Evolutionary conservation across 2,888 invertebrate species (phyloP).

Genomic region (Loripinus fragilis): DNA sequence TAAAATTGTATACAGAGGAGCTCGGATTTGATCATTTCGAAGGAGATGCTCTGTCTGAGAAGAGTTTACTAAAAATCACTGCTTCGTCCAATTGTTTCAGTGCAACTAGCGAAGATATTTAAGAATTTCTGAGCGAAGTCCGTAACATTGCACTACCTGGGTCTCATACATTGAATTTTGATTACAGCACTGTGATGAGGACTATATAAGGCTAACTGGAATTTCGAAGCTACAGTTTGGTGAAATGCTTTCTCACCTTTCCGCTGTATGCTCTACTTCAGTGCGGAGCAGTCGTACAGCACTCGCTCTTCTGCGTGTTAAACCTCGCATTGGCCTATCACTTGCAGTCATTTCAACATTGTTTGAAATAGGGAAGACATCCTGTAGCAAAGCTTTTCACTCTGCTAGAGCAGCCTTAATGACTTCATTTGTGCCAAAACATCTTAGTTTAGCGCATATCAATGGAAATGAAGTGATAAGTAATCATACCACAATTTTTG

Average conservation of each 20-base stretch:
- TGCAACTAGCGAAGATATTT: conserved; percentile 10
- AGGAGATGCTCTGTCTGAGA: conserved; percentile 14
- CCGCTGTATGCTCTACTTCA: conserved; percentile 32
- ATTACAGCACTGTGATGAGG: conserved; percentile 20
- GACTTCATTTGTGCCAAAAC: conserved; percentile 35
- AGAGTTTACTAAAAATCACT: conserved; percentile 15
- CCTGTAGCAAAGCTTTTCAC: conserved; percentile 38
- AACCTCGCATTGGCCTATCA: conserved; percentile 43
- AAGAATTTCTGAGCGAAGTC: neutral
- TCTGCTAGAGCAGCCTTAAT: conserved; percentile 40
- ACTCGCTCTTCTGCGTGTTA: conserved; percentile 45
- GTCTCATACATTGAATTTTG: conserved; percentile 32
- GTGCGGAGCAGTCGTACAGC: conserved; percentile 29
- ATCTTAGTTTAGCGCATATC: conserved; percentile 37
- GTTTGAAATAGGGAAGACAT: conserved; percentile 43
- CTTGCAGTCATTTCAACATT: conserved; percentile 47
- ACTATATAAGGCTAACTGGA: conserved; percentile 31
- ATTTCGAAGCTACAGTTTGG: conserved; percentile 35
- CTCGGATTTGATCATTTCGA: conserved; percentile 7
- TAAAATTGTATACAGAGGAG: conserved; percentile 7
- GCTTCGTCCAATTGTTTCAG: neutral
- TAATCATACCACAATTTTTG: conserved; percentile 47
- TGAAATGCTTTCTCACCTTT: conserved; percentile 30
- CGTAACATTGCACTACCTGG: conserved; percentile 13
- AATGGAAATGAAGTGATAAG: conserved; percentile 39